Evolutionary conservation across 1,140 invertebrate genomes (phyloP), one percentile per base, ranked within the genome.

Genomic region (Apis mellifera): DNA sequence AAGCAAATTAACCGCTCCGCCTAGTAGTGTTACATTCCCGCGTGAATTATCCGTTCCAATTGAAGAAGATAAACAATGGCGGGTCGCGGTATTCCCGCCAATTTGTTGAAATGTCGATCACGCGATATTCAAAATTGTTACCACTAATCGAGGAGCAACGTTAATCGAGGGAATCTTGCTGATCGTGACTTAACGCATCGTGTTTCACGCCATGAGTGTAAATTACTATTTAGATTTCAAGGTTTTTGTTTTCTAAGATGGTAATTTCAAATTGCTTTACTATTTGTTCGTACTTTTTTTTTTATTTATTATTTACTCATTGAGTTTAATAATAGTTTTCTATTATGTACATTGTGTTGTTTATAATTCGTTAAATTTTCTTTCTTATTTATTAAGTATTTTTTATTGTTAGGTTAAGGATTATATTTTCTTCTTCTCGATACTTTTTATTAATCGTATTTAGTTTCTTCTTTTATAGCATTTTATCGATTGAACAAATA

Each of bases 1-100:
- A 83, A 85, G 83, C 83, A 88, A 87, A 88, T 88, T 83, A 71
- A 83, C 59, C 76, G 26, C 68, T 59, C 26, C 72, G 60, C 52
- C 26, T 23, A 15, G 54, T 19, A 42, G 23, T 52, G 48, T 50
- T 60, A 81, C 59, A 66, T 60, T 57, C 74, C 57, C 76, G 68
- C 57, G 77, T 65, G 76, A 71, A 84, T 87, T 82, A 59, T 73
- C 74, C 23, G 23, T 64, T 60, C 73, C 74, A 87, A 87, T 87
- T 79, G 26, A 26, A 32, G 78, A 52, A 19, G 57, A 80, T 80
- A 80, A 80, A 80, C 78, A 80, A 74, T 26, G 52, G 5, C 2
- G 70, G 26, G 21, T 52, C 57, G 69, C 26, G 50, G 55, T 64
- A 50, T 82, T 82, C 59, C 79, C 62, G 71, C 54, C 79, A 50